A percentile compares a stretch with the other conserved stretches of the same genome.
These are phyloP conservation scores for Helicorthomorpha holstii DNA, from an alignment of 1,140 invertebrate species.

Conservation along the genomic window DNA sequence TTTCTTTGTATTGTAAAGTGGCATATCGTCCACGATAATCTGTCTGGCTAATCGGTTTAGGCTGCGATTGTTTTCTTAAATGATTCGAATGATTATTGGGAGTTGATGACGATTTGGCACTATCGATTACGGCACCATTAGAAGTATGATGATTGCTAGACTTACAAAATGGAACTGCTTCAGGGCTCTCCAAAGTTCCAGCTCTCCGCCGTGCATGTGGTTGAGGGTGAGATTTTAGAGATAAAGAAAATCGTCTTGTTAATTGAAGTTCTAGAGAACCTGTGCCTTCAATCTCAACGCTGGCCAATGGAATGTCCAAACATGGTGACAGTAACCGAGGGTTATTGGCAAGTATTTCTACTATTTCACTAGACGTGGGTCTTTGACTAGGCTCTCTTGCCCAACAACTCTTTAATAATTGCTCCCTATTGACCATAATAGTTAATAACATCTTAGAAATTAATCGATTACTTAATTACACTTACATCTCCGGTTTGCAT, in stretches of 20 bases:
- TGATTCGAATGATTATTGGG: neutral
- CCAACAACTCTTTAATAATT: conserved; percentile 60
- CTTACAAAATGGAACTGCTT: neutral
- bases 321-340: conserved; percentile 58
- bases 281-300: conserved; percentile 43
- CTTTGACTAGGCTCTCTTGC: conserved; percentile 44
- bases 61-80: neutral
- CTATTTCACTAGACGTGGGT: conserved; percentile 54
- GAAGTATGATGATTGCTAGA: neutral
- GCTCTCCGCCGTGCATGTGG: neutral
- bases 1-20: neutral
- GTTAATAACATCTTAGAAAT: neutral
- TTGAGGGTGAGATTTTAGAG: neutral
- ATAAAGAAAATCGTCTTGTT: conserved; percentile 19
- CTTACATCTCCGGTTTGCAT: conserved; percentile 58
- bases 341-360: conserved; percentile 56
- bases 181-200: neutral
- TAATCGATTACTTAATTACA: conserved; percentile 16
- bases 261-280: conserved; percentile 36
- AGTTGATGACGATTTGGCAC: neutral
- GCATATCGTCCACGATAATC: neutral
- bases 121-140: neutral
- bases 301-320: conserved; percentile 52
- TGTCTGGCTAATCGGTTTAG: neutral
- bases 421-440: conserved; percentile 34